These are phyloP conservation scores for Cistogaster globosa DNA, from an alignment of 2,888 invertebrate species.

Conservation along the genomic window DNA sequence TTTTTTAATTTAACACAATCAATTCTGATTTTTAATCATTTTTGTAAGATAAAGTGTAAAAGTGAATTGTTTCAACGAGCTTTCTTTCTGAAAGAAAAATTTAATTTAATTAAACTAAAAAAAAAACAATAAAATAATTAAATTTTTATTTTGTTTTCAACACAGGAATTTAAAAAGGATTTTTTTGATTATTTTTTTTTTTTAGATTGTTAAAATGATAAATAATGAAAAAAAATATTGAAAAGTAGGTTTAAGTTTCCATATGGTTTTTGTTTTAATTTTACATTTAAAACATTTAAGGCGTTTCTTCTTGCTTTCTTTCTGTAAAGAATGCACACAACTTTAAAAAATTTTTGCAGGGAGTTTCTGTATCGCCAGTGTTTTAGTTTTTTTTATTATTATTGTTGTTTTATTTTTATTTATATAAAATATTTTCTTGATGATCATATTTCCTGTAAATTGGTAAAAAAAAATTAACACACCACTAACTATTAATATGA, in stretches of 20 bases:
- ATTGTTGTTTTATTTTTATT: slow-evolving; percentile 20
- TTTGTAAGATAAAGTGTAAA: not conserved
- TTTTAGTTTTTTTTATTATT: not conserved
- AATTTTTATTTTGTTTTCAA: too few species aligned
- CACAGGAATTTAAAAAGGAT: not conserved
- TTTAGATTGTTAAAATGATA: not conserved
- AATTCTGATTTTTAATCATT: slow-evolving; percentile 49
- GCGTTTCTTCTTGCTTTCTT: slow-evolving; percentile 9
- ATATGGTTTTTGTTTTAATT: not conserved
- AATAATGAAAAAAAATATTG: not conserved
- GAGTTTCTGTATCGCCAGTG: not conserved
- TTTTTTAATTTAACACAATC: slow-evolving; percentile 42
- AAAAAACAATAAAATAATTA: not conserved
- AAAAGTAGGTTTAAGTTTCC: not conserved
- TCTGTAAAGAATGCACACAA: not conserved
- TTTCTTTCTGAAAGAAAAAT: slow-evolving; percentile 14
- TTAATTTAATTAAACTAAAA: too few species aligned
- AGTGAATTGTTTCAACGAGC: not conserved
- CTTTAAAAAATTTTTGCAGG: too few species aligned
- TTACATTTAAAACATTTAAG: slow-evolving; percentile 64
- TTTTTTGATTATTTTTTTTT: slow-evolving; percentile 24
- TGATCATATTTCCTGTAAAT: too few species aligned
- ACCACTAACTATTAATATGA: slow-evolving; percentile 9
- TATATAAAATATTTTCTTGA: slow-evolving; percentile 39
- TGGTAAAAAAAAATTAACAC: slow-evolving; percentile 54